Percentiles rank a stretch among this genome's conserved stretches.
These are phyloP conservation scores for Meloe dianella DNA, from an alignment of 2,888 invertebrate species.

Conservation along the genomic window DNA sequence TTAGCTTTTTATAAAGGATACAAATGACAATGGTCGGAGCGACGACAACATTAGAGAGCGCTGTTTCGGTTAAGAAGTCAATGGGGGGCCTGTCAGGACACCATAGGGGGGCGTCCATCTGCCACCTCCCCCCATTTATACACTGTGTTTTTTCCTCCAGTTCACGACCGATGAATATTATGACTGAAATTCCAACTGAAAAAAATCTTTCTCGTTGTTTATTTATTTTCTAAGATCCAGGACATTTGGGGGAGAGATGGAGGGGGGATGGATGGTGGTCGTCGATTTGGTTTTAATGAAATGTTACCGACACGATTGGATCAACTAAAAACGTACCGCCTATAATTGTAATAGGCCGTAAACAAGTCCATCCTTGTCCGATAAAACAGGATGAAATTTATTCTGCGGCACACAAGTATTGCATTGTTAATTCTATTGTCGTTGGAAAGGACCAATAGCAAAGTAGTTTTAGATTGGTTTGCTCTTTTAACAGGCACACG, in stretches of 20 bases:
- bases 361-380: conserved; percentile 23
- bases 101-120: conserved; percentile 42
- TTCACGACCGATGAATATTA: neutral
- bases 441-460: conserved; percentile 37
- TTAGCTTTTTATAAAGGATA: conserved; percentile 44
- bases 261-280: neutral
- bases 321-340: conserved; percentile 11
- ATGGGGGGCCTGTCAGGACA: conserved; percentile 51
- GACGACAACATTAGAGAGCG: conserved; percentile 55
- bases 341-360: conserved; percentile 24
- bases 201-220: neutral
- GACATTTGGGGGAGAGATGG: neutral
- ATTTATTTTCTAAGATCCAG: neutral
- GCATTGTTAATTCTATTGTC: conserved; percentile 38
- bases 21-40: conserved; percentile 52
- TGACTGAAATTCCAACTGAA: neutral
- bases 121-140: conserved; percentile 33
- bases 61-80: conserved; percentile 51
- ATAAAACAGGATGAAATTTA: conserved; percentile 26
- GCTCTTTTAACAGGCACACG: conserved; percentile 27
- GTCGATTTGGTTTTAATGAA: conserved; percentile 1
- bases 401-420: conserved; percentile 19
- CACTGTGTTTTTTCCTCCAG: conserved; percentile 10
- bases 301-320: conserved; percentile 8
- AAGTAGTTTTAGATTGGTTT: conserved; percentile 17